Evolutionary conservation across 2,797 vertebrate genomes (phyloP).

Genomic region (Falco cherrug): DNA sequence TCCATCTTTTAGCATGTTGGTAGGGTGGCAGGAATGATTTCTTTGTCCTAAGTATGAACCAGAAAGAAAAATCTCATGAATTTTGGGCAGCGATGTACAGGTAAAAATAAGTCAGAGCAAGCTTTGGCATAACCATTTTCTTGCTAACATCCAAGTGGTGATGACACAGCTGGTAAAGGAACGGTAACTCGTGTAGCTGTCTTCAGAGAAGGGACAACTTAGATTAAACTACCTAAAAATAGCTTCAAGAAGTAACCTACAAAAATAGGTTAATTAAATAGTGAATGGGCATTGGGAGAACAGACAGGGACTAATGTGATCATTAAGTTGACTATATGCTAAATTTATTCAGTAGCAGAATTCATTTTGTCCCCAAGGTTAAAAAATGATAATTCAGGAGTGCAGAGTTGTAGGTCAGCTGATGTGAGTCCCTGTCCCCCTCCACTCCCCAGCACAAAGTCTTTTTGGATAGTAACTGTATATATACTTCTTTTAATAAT

Average conservation of each 20-base stretch:
- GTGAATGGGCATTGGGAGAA: conserved; percentile 51
- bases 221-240: conserved; percentile 59
- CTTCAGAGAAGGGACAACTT: conserved; percentile 44
- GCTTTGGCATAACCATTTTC: not conserved
- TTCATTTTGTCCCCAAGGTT: conserved; percentile 45
- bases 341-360: conserved; percentile 47
- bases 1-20: not conserved
- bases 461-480: not conserved
- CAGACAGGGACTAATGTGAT: conserved; percentile 68
- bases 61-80: not conserved
- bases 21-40: not conserved
- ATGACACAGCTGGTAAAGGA: not conserved
- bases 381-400: conserved; percentile 26
- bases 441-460: not conserved
- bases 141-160: not conserved
- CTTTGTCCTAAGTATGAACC: not conserved
- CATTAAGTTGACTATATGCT: conserved; percentile 59
- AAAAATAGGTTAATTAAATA: conserved; percentile 72
- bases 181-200: not conserved
- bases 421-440: not conserved
- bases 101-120: not conserved
- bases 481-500: not conserved
- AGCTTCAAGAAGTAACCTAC: conserved; percentile 57
- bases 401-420: not conserved
- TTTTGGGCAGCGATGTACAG: not conserved